phyloP scores from a whole-genome alignment of 2,797 vertebrate genomes.

The Pristis pectinata region DNA sequence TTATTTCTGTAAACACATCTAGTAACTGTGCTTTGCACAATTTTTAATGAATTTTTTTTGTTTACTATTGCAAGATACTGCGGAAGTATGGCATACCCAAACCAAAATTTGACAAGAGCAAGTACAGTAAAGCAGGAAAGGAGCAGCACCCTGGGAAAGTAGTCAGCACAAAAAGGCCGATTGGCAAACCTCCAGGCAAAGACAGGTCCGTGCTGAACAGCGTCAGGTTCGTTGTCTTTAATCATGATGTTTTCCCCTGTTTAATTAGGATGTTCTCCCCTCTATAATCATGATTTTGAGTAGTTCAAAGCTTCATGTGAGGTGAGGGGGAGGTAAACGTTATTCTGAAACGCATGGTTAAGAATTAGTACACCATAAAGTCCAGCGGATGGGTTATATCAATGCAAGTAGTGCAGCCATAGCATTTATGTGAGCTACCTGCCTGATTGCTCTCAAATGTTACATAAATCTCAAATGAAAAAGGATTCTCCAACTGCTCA shows the following conservation, averaged over 20 bases:
- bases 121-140: conserved; percentile 88
- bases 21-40: background rate
- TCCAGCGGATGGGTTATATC: background rate
- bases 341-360: background rate
- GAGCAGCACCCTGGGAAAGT: conserved; percentile 94
- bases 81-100: conserved; percentile 84
- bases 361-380: background rate
- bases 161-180: conserved; percentile 89
- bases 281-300: background rate
- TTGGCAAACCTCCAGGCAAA: conserved; percentile 83
- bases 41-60: background rate
- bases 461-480: background rate
- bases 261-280: background rate
- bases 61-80: conserved; percentile 67
- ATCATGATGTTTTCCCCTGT: background rate
- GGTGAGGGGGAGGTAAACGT: background rate
- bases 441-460: background rate
- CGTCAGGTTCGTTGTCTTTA: conserved; percentile 67
- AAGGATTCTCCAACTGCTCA: background rate
- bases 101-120: conserved; percentile 89
- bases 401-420: background rate
- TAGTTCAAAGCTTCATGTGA: background rate
- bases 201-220: conserved; percentile 89
- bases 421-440: background rate
- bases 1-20: background rate